Percentiles rank a stretch among this genome's conserved stretches.
phyloP scores from a whole-genome alignment of 2,113 vertebrate species.

The Paradoxurus hermaphroditus region DNA sequence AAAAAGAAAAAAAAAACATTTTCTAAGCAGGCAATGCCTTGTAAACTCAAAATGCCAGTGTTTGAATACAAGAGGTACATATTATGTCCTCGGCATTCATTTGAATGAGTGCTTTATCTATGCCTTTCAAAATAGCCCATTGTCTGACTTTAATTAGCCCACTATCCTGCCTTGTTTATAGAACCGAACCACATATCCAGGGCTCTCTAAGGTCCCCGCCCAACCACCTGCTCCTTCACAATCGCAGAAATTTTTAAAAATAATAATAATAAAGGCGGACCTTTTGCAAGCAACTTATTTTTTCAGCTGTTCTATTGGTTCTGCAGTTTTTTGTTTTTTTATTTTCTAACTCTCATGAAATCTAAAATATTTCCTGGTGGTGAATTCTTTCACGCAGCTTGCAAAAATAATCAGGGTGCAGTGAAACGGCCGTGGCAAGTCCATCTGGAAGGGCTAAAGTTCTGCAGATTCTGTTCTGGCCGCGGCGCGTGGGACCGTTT shows the following conservation, averaged over 20 bases:
- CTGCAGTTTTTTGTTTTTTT: not conserved
- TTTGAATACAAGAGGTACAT: conserved; percentile 32
- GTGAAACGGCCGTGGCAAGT: not conserved
- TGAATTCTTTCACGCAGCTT: conserved; percentile 56
- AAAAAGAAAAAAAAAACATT: not conserved
- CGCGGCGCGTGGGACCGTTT: not conserved
- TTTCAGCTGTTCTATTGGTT: conserved; percentile 65
- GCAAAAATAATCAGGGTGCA: conserved; percentile 62
- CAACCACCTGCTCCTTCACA: conserved; percentile 70
- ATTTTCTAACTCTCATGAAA: conserved; percentile 59
- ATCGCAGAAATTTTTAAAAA: not conserved
- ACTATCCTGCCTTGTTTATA: conserved; percentile 57
- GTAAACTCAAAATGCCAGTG: conserved; percentile 7
- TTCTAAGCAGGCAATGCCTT: conserved; percentile 4
- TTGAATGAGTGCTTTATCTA: conserved; percentile 47
- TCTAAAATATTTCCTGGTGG: conserved; percentile 57
- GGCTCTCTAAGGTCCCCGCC: conserved; percentile 32
- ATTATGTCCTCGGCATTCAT: not conserved
- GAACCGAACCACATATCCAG: conserved; percentile 52
- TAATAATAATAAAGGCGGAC: conserved; percentile 56
- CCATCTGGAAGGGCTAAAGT: not conserved
- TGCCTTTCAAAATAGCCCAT: conserved; percentile 48
- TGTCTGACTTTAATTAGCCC: conserved; percentile 67
- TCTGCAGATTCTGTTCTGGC: conserved; percentile 8
- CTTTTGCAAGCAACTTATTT: conserved; percentile 59